Evolutionary conservation across 2,797 vertebrate genomes (phyloP).

Genomic region (Brotula barbata): DNA sequence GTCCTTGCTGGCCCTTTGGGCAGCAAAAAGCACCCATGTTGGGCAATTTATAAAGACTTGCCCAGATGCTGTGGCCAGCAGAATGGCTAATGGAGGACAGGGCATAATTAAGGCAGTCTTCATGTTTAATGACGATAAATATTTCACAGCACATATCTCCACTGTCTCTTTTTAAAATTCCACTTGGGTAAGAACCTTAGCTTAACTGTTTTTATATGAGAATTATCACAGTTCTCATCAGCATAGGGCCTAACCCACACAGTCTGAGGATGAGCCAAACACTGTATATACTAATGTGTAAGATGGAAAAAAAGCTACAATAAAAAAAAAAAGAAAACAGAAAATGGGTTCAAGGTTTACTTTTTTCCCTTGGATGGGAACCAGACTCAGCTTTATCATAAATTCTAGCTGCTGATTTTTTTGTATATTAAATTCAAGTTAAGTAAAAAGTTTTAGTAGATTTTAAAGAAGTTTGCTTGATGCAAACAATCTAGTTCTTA

Average conservation of each 20-base stretch:
- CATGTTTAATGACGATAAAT: slow-evolving; percentile 79
- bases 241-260: slow-evolving; percentile 1
- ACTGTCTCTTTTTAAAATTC: slow-evolving; percentile 64
- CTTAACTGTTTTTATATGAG: slow-evolving; percentile 31
- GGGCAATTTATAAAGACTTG: slow-evolving; percentile 40
- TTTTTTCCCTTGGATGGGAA: neutral
- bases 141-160: slow-evolving; percentile 66
- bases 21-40: neutral
- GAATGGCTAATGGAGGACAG: slow-evolving; percentile 59
- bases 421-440: neutral
- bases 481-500: too few species aligned
- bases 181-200: slow-evolving; percentile 54
- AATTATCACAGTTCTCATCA: slow-evolving; percentile 51
- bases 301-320: neutral
- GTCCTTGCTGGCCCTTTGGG: slow-evolving; percentile 9
- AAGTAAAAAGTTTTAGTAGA: neutral
- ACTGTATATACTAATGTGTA: slow-evolving; percentile 15
- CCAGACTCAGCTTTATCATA: neutral
- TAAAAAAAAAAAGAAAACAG: neutral
- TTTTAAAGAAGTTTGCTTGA: slow-evolving; percentile 3
- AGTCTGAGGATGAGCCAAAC: slow-evolving; percentile 4
- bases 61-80: slow-evolving; percentile 50
- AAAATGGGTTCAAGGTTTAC: neutral
- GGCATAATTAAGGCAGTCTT: slow-evolving; percentile 61
- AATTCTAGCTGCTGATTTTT: neutral